Base-by-base conservation (phyloP, 2,797 vertebrate genomes). In the Chelon auratus region DNA sequence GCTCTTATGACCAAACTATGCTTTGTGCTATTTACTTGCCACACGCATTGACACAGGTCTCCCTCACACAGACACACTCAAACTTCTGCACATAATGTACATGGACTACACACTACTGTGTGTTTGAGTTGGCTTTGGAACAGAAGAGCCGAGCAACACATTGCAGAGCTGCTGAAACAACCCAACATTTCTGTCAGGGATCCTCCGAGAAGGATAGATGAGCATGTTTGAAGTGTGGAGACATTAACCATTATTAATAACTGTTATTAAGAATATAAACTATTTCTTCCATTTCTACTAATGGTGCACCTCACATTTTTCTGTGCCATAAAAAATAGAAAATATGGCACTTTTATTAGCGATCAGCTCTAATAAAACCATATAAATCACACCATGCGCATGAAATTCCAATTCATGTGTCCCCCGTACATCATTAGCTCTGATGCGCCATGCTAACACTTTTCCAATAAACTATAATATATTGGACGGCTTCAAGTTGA, bases 51-150 rank as follows among this genome's bases (percentile, higher is more conserved):
- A 59, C 18, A 11, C 39, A 43, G 26, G 36, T 33, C 36, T 45
- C 30, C 17, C 37, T 26, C 24, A n/a, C 50, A 66, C 36, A 47
- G 30, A 55, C 42, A n/a, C n/a, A 24, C 14, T 30, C 47, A 39
- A 33, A 33, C 30, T 33, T 7, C 42, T 17, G 42, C 42, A 42
- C 40, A 54, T 11, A n/a, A 30, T 39, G 26, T 22, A 51, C 36
- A 20, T 12, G 11, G 17, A 42, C 47, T n/a, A 58, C 61, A 72
- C 56, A 50, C 56, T 43, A 5, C 42, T 17, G 42, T 72, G 68
- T 67, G 73, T 82, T 77, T 70, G 50, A 51, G 42, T 77, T 63
- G 67, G 80, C 71, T 24, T 53, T 24, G 48, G 59, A 69, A 59
- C 36, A 68, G 55, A 69, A 26, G 63, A 62, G 36, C 17, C n/a